Evolutionary conservation across 2,113 vertebrate genomes (phyloP).

Genomic region (Callocephalon fimbriatum): DNA sequence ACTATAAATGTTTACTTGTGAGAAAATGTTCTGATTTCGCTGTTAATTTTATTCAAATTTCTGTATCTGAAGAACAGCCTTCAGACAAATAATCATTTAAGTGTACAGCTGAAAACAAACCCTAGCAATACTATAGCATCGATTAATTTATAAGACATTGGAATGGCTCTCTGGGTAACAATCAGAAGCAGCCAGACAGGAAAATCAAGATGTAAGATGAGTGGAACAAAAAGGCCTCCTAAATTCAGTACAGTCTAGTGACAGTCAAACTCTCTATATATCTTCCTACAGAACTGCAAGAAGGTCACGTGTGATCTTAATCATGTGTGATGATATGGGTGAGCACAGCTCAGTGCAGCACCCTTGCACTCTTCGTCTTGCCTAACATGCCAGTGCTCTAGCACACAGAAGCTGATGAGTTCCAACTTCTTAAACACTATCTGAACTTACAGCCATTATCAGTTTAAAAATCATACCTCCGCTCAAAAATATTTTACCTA

Average conservation of each 20-base stretch:
- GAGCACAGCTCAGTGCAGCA: neutral
- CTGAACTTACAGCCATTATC: neutral
- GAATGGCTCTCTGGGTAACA: constrained; percentile 7
- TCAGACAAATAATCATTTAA: constrained; percentile 1
- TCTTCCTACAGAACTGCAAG: neutral
- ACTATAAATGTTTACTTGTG: neutral
- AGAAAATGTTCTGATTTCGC: neutral
- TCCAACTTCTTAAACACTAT: neutral
- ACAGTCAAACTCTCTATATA: neutral
- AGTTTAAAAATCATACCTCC: neutral
- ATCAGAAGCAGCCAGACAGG: neutral
- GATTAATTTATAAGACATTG: constrained; percentile 2
- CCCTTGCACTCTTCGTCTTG: neutral
- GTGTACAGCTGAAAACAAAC: neutral
- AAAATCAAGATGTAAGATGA: neutral
- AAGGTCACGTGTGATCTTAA: neutral
- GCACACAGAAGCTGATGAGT: neutral
- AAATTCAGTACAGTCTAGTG: neutral
- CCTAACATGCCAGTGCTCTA: neutral
- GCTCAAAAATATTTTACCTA: neutral
- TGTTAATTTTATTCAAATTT: neutral
- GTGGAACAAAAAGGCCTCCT: neutral
- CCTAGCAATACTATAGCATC: neutral
- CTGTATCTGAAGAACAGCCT: neutral
- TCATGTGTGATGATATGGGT: neutral